These are phyloP conservation scores for Alexandromys oeconomus DNA, from an alignment of 2,797 vertebrate species.

Conservation along the genomic window DNA sequence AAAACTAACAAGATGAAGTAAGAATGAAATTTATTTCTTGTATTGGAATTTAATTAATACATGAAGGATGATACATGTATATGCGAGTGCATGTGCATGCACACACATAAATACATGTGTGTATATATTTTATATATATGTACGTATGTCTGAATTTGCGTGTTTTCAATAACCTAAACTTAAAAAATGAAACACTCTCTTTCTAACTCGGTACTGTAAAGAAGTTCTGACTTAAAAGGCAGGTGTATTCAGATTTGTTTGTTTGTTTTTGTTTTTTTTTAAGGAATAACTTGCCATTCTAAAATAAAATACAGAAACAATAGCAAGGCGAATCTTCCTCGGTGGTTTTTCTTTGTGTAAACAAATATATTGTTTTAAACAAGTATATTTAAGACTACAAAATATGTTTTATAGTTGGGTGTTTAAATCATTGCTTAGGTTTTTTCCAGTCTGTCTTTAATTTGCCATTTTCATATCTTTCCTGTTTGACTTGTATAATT, in stretches of 20 bases:
- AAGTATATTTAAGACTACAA: conserved; percentile 5
- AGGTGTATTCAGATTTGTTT: background rate
- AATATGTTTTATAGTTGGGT: conserved; percentile 19
- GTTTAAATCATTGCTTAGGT: conserved; percentile 42
- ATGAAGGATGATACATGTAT: background rate
- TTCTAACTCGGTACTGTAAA: conserved; percentile 50
- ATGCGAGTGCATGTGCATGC: background rate
- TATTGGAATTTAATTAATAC: conserved; percentile 63
- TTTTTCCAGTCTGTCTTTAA: conserved; percentile 23
- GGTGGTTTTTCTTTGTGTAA: conserved; percentile 46
- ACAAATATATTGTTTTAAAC: background rate
- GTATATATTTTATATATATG: background rate
- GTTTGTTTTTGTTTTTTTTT: conserved; percentile 20
- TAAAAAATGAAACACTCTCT: conserved; percentile 63
- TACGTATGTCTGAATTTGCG: conserved; percentile 56
- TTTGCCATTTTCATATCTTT: conserved; percentile 37
- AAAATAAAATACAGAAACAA: conserved; percentile 51
- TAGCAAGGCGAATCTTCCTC: background rate
- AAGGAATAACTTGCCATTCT: conserved; percentile 40
- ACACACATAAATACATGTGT: background rate
- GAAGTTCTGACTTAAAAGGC: conserved; percentile 26
- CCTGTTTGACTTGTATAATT: conserved; percentile 57
- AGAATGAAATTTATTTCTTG: conserved; percentile 66
- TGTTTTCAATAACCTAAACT: conserved; percentile 56
- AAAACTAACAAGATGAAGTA: conserved; percentile 36